Evolutionary conservation across 2,113 vertebrate genomes (phyloP), one percentile per base, ranked within the genome.

Genomic region (Hepsetus odoe): DNA sequence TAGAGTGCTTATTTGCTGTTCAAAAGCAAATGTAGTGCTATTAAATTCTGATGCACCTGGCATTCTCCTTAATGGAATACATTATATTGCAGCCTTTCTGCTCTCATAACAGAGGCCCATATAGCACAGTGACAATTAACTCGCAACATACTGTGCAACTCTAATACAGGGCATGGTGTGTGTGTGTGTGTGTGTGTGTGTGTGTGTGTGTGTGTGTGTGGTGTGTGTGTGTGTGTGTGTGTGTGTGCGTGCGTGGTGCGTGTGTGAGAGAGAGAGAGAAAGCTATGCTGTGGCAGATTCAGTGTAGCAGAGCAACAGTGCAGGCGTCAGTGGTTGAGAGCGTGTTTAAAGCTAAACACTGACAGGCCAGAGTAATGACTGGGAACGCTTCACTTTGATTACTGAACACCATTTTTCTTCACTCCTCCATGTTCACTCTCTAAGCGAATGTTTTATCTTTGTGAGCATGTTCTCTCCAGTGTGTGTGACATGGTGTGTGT

Each of bases 321-420:
- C 68, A 72, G 80, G 61, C 83, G 80, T 85, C 78, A 75, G 62
- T 68, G 76, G 74, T 77, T 84, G 59, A 20, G 61, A 72, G 70
- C 62, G 38, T 35, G 55, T 68, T 26, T 67, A 42, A 33, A 65
- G 49, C 77, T 20, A 72, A 84, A 59, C 74, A 58, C 79, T 86
- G 89, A 86, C 90, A 85, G 82, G 24, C 10, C 68, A 83, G 88
- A 87, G 85, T 85, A 88, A 91, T 88, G 87, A 88, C 83, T 83
- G 80, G 88, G 87, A 84, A 88, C 76, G 77, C 85, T 84, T 86
- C 76, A 81, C 81, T 80, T 80, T 89, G 88, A 90, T 89, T 89
- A 86, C 83, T 83, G 74, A 40, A 59, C 62, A 84, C 82, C 83
- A 88, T 89, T 87, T 87, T 85, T 88, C 88, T 85, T 85, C 79